Evolutionary conservation across 1,140 invertebrate species (phyloP).

Genomic region (Galleria mellonella): DNA sequence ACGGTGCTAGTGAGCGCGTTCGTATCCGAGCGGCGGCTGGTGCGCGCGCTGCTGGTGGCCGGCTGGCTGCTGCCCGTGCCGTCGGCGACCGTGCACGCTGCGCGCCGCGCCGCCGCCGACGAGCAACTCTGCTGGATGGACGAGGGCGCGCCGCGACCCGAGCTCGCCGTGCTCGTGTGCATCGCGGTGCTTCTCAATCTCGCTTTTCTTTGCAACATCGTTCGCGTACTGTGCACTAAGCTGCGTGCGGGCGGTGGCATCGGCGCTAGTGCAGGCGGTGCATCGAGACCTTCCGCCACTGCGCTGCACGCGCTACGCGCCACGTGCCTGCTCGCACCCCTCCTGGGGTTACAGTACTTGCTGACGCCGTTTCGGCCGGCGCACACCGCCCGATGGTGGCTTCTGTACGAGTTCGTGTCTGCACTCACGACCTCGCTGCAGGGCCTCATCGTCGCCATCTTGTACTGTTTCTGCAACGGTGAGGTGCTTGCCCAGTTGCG

Average conservation of each 20-base stretch:
- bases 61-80: constrained; percentile 90
- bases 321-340: constrained; percentile 89
- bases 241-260: constrained; percentile 77
- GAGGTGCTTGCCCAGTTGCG: constrained; percentile 92
- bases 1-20: constrained; percentile 94
- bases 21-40: constrained; percentile 87
- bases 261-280: constrained; percentile 71
- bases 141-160: constrained; percentile 81
- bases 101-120: constrained; percentile 60
- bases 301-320: constrained; percentile 89
- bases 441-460: constrained; percentile 92
- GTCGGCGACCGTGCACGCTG: constrained; percentile 80
- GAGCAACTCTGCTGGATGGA: constrained; percentile 84
- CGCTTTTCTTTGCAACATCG: constrained; percentile 94
- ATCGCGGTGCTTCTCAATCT: constrained; percentile 89
- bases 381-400: constrained; percentile 80
- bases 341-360: constrained; percentile 90
- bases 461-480: constrained; percentile 97
- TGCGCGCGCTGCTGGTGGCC: constrained; percentile 87
- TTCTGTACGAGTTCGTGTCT: constrained; percentile 87
- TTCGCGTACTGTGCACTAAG: constrained; percentile 93
- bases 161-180: constrained; percentile 86
- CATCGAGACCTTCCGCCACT: constrained; percentile 78
- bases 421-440: constrained; percentile 92
- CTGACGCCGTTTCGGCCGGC: constrained; percentile 91